Percentiles rank a stretch among this genome's conserved stretches.
These are phyloP conservation scores for Sebastes fasciatus DNA, from an alignment of 2,113 vertebrate genomes.

Conservation along the genomic window DNA sequence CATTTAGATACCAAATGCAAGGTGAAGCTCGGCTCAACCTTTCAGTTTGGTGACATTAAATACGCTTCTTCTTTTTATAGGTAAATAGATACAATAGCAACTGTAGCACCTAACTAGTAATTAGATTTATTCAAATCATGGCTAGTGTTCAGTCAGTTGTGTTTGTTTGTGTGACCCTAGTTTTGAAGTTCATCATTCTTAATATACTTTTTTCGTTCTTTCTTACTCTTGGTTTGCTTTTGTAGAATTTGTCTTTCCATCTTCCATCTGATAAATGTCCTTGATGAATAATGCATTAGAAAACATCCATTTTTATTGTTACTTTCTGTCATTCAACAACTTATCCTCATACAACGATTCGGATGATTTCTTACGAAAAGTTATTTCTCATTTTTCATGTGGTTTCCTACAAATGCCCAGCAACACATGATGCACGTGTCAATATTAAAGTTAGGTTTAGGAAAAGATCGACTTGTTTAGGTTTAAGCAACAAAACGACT, in stretches of 20 bases:
- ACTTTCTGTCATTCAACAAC: conserved; percentile 11
- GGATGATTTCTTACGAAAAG: too few species aligned
- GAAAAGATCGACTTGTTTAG: too few species aligned
- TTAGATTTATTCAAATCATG: conserved; percentile 39
- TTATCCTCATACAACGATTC: too few species aligned
- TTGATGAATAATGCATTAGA: conserved; percentile 34
- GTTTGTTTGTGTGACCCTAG: not conserved
- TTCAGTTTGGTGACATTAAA: conserved; percentile 64
- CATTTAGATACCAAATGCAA: conserved; percentile 70
- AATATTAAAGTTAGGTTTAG: too few species aligned
- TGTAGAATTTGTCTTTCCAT: not conserved
- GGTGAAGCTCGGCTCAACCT: conserved; percentile 63
- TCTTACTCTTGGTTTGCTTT: not conserved
- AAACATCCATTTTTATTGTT: conserved; percentile 31
- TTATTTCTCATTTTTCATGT: too few species aligned
- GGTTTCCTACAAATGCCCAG: too few species aligned
- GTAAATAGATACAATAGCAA: conserved; percentile 39
- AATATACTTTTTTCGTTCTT: not conserved
- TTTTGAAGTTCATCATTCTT: conserved; percentile 12
- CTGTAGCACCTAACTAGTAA: conserved; percentile 35
- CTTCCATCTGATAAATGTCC: conserved; percentile 11
- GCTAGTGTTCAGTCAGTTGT: conserved; percentile 5
- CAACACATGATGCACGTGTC: too few species aligned
- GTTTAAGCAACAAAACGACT: too few species aligned
- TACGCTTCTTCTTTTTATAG: conserved; percentile 49